Base-by-base conservation (phyloP, 2,797 vertebrate genomes). In the Chiroxiphia lanceolata region DNA sequence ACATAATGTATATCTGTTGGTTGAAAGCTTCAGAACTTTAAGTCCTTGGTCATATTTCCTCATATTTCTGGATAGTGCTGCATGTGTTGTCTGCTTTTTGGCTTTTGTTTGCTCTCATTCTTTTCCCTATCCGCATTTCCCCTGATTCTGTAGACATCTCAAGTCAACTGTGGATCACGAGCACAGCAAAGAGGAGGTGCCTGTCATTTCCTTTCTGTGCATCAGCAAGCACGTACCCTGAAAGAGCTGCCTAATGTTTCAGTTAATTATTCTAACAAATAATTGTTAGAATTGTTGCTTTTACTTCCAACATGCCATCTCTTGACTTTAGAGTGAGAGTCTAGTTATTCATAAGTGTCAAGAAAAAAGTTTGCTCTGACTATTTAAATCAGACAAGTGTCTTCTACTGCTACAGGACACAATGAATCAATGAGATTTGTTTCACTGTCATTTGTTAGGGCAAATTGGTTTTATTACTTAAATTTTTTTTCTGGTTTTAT, bases 1-100 rank as follows among this genome's bases (percentile, higher is more conserved):
- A 96, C 51, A 70, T 61, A 48, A 57, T 87, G 54, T 67, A 82
- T 64, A 93, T 75, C 63, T 77, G 67, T 91, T 87, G 59, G 54
- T 83, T 90, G 77, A 91, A 94, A 82, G 51, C 80, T 91, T 93
- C 83, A 86, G 53, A 71, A 91, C 80, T 90, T 95, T 34, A 75
- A 91, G 50, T 88, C 71, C 65, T 95, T 88, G 42, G 22, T 87
- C 38, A 36, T 8, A 9, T 76, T 87, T 93, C 56, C 77, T 89
- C 33, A 12, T 86, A 91, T 87, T 89, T 93, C 74, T 84, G 76
- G 22, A 51, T 59, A 77, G 65, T 83, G 33, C 42, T 36, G 10
- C 63, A 76, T 38, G 25, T 59, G 38, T 63, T 92, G 53, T 67
- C 69, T 83, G 57, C 50, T 60, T 74, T 92, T 75, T 84, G 75